Evolutionary conservation across 2,888 invertebrate species (phyloP).

Genomic region (Drosophila mercatorum): DNA sequence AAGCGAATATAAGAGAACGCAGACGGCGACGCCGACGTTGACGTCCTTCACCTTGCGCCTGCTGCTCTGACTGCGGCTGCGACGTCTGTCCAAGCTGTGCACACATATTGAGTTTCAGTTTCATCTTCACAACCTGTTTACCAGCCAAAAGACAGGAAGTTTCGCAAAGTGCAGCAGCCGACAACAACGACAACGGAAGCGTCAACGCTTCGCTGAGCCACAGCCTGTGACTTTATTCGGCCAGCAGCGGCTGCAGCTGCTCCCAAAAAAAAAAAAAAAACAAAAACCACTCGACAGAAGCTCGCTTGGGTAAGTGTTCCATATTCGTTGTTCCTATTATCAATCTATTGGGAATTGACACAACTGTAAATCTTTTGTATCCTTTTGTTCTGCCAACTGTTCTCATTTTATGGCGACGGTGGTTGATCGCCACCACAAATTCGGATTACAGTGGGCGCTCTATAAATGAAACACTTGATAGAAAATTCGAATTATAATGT

Average conservation of each 20-base stretch:
- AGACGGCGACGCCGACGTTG: conserved; percentile 12
- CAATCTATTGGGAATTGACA: conserved; percentile 27
- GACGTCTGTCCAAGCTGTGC: conserved; percentile 27
- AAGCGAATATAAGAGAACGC: conserved; percentile 18
- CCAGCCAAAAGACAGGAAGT: conserved; percentile 63
- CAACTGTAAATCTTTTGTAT: conserved; percentile 38
- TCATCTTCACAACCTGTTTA: conserved; percentile 67
- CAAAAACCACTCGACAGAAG: conserved; percentile 36
- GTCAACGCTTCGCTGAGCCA: conserved; percentile 57
- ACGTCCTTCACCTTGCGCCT: conserved; percentile 77
- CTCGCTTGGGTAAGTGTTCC: conserved; percentile 54
- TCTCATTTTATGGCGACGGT: conserved; percentile 19
- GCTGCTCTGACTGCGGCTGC: conserved; percentile 32
- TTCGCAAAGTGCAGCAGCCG: conserved; percentile 76
- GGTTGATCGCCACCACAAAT: conserved; percentile 19
- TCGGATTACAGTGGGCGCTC: conserved; percentile 1
- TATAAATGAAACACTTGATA: not conserved
- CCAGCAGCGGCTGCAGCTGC: conserved; percentile 61
- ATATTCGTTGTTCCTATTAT: not conserved
- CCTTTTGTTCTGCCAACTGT: conserved; percentile 39
- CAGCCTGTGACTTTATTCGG: conserved; percentile 40
- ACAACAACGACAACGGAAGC: conserved; percentile 53
- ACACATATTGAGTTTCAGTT: conserved; percentile 66
- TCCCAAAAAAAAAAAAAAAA: conserved; percentile 26
- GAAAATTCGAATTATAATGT: not conserved